Evolutionary conservation across 2,888 invertebrate species (phyloP).

Genomic region (Lysandra bellargus): DNA sequence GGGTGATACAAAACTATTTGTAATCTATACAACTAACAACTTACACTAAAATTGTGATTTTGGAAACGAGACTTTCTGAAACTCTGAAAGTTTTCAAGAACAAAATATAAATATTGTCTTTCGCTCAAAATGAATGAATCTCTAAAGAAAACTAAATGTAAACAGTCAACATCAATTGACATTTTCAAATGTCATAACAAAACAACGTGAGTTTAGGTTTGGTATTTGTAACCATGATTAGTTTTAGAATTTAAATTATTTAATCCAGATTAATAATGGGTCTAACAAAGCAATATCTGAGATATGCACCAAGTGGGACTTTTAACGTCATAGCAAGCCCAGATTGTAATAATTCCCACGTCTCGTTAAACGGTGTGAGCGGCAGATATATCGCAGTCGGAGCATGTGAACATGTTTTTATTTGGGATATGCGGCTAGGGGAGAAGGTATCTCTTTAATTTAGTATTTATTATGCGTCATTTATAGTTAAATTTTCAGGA

Average conservation of each 20-base stretch:
- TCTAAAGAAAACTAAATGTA: too few relatives aligned
- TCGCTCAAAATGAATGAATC: neutral
- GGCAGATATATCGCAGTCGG: conserved; percentile 94
- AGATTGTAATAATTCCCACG: conserved; percentile 89
- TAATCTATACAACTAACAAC: too few relatives aligned
- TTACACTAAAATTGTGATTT: too few relatives aligned
- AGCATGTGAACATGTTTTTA: conserved; percentile 94
- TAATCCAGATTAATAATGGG: conserved; percentile 81
- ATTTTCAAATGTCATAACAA: too few relatives aligned
- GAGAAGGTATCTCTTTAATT: conserved; percentile 82
- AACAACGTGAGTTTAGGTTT: too few relatives aligned
- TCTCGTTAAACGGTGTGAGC: conserved; percentile 87
- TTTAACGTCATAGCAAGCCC: conserved; percentile 93
- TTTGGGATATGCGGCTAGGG: conserved; percentile 95
- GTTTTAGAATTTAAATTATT: conserved; percentile 31
- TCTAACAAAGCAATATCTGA: conserved; percentile 95
- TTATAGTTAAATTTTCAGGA: neutral
- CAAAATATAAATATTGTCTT: neutral
- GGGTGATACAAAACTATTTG: too few relatives aligned
- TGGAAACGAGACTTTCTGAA: too few relatives aligned
- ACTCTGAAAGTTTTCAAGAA: neutral
- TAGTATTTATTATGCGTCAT: neutral
- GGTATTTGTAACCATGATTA: neutral
- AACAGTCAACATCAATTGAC: too few relatives aligned
- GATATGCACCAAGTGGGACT: conserved; percentile 90